Evolutionary conservation across 2,113 vertebrate genomes (phyloP), one percentile per base, ranked within the genome.

Genomic region (Lampris megalopsis): DNA sequence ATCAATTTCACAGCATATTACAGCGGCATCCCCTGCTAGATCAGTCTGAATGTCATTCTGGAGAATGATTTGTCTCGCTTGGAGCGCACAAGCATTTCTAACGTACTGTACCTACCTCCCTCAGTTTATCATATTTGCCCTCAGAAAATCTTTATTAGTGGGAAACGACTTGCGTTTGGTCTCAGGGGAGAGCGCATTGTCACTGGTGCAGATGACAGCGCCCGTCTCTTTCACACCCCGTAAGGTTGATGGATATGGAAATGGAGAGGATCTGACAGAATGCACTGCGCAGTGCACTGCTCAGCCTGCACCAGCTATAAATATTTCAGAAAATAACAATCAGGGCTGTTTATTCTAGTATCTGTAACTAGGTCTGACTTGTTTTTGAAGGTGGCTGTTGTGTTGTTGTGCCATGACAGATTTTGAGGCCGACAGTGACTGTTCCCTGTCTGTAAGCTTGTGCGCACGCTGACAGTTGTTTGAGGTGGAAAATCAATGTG

Each of bases 1-100:
- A 94, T 95, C 93, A 92, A 94, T 94, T 94, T 91, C 89, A 91
- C 88, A 91, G 90, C 43, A 75, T 83, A 86, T 90, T 93, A 93
- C 91, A 81, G 88, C 82, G 84, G 88, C 90, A 86, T 89, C 90
- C 85, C 83, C 85, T 86, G 86, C 85, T 88, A 86, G 88, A 93
- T 89, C 82, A 81, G 85, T 71, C 86, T 88, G 89, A 90, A 91
- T 93, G 92, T 93, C 90, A 90, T 92, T 90, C 89, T 80, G 58
- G 74, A 73, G 86, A 79, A 85, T 70, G 80, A 93, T 91, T 93
- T 90, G 90, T 91, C 83, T 91, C 88, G 74, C 90, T 91, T 80
- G 36, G 78, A 75, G 86, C 82, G 71, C 76, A 63, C 87, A 71
- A 74, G 77, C 83, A 65, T 88, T 85, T 79, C 77, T 86, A 40